Evolutionary conservation across 2,113 vertebrate species (phyloP).

Genomic region (Petroica traversi): DNA sequence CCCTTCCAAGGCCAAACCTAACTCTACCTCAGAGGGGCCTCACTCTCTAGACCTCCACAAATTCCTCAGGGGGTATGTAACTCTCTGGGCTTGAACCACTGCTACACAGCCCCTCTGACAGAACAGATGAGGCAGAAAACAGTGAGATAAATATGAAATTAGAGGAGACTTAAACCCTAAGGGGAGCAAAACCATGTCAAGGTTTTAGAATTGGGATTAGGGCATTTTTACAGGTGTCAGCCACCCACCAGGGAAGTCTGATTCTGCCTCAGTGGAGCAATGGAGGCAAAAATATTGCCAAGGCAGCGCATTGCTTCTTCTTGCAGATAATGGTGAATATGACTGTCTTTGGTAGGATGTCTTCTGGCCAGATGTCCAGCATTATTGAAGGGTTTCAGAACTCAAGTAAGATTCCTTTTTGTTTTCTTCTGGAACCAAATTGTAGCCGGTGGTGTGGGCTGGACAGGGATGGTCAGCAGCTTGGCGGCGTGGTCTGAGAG

Average conservation of each 20-base stretch:
- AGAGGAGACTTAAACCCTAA: background rate
- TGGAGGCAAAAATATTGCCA: background rate
- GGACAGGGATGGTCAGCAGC: no score
- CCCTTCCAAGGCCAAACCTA: no score
- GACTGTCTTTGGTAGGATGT: conserved; percentile 72
- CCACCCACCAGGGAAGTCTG: background rate
- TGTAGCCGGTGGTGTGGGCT: no score
- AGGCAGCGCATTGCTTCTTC: background rate
- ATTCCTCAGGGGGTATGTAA: no score
- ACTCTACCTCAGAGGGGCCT: no score
- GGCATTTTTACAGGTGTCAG: background rate
- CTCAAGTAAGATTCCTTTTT: conserved; percentile 50
- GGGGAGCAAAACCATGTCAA: background rate
- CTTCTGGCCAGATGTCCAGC: conserved; percentile 71
- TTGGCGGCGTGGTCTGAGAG: no score
- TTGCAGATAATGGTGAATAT: conserved; percentile 67
- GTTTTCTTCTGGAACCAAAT: background rate
- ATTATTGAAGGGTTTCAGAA: conserved; percentile 76
- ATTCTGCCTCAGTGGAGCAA: background rate
- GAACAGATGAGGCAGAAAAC: background rate
- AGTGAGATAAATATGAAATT: background rate
- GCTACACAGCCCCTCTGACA: no score
- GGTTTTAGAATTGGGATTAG: background rate
- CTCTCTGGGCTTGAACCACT: no score
- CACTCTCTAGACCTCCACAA: no score